A percentile compares a stretch with the other conserved stretches of the same genome.
Conservation (phyloP, 2,888 invertebrate genomes). For the Branchellion lobata region DNA sequence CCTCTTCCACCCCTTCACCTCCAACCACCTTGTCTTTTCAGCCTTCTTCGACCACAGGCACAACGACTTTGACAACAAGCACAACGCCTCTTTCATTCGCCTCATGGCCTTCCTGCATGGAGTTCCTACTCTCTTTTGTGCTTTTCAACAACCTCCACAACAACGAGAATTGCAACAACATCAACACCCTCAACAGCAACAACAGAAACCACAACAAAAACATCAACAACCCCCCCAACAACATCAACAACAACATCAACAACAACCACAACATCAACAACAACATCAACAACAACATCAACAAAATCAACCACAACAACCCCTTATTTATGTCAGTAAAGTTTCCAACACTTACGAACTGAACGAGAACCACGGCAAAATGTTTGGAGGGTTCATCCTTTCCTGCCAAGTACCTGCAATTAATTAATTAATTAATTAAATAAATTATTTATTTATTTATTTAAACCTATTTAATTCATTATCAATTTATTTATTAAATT, state of each 20-base stretch:
- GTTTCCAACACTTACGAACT: conserved; percentile 54
- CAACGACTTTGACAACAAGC: conserved; percentile 52
- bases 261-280: not conserved
- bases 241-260: not conserved
- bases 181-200: not conserved
- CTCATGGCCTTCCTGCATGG: conserved; percentile 47
- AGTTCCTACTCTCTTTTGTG: conserved; percentile 28
- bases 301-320: not conserved
- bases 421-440: too few species aligned
- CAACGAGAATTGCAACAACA: not conserved
- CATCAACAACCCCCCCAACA: not conserved
- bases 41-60: conserved; percentile 56
- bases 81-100: conserved; percentile 48
- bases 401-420: conserved; percentile 57
- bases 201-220: not conserved
- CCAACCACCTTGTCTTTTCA: conserved; percentile 54
- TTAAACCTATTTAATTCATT: too few species aligned
- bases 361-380: conserved; percentile 60
- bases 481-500: too few species aligned
- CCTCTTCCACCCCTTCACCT: conserved; percentile 51
- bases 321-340: conserved; percentile 42
- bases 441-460: too few species aligned
- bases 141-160: conserved; percentile 30
- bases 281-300: not conserved
- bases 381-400: conserved; percentile 58